Percentiles rank a stretch among this genome's conserved stretches.
phyloP scores from a whole-genome alignment of 2,113 vertebrate genomes.

The Oceanites oceanicus region DNA sequence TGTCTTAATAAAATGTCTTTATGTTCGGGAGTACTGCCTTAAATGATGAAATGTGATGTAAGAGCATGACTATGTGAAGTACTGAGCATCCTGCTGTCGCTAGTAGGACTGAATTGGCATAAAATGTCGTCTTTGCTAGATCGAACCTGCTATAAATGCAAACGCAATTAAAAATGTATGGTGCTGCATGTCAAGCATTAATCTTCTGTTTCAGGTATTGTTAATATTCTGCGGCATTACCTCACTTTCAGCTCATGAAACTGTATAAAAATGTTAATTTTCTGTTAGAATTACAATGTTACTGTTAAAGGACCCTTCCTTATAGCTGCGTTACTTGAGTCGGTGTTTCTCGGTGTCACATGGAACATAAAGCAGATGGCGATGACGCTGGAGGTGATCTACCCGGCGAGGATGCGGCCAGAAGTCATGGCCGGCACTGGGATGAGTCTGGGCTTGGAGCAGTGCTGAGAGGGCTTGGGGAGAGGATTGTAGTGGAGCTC shows the following conservation, averaged over 20 bases:
- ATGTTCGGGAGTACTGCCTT: not conserved
- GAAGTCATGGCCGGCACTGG: not conserved
- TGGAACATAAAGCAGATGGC: conserved; percentile 21
- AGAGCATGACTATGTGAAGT: conserved; percentile 23
- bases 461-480: conserved; percentile 72
- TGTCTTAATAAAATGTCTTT: conserved; percentile 53
- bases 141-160: not conserved
- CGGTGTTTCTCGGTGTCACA: not conserved
- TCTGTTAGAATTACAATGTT: not conserved
- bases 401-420: conserved; percentile 4
- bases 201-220: conserved; percentile 21
- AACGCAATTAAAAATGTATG: conserved; percentile 8
- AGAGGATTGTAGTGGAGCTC: conserved; percentile 72
- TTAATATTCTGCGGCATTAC: not conserved
- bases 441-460: conserved; percentile 69
- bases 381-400: conserved; percentile 36
- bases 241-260: not conserved
- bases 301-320: not conserved
- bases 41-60: conserved; percentile 50
- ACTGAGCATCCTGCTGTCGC: not conserved
- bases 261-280: not conserved
- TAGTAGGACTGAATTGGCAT: conserved; percentile 11
- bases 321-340: not conserved
- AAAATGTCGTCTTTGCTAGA: conserved; percentile 19
- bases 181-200: not conserved